Evolutionary conservation across 1,140 invertebrate genomes (phyloP).

Genomic region (Drosophila ambigua): DNA sequence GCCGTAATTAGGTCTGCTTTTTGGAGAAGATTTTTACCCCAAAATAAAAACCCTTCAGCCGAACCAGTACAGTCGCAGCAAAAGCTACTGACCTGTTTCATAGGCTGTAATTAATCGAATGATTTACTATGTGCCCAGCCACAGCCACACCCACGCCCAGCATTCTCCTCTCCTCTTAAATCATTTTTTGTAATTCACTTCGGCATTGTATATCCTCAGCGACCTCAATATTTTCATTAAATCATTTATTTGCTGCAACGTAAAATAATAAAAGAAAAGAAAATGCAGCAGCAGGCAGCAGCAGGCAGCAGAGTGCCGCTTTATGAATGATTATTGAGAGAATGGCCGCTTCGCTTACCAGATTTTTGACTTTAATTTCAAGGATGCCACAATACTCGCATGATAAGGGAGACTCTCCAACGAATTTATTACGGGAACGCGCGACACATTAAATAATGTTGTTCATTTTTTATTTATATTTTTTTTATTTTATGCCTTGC

Average conservation of each 20-base stretch:
- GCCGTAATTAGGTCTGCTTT: constrained; percentile 16
- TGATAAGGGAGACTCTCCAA: constrained; percentile 22
- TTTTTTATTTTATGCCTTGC: neutral
- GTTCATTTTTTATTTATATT: constrained; percentile 51
- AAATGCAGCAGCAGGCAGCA: constrained; percentile 15
- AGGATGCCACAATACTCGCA: constrained; percentile 25
- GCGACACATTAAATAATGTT: constrained; percentile 52
- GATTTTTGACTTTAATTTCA: constrained; percentile 26
- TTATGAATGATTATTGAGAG: constrained; percentile 36
- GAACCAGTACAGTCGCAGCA: neutral
- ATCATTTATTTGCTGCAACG: constrained; percentile 38
- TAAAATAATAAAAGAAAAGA: constrained; percentile 4
- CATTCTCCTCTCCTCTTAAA: neutral
- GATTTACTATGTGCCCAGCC: constrained; percentile 27
- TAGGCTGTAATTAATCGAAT: constrained; percentile 45
- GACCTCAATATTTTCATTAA: constrained; percentile 66
- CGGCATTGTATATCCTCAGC: constrained; percentile 26
- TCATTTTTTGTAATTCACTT: constrained; percentile 44
- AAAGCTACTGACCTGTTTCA: neutral
- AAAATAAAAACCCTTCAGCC: too few species aligned
- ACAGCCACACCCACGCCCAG: constrained; percentile 1
- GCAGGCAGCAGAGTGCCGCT: constrained; percentile 8
- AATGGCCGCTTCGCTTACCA: constrained; percentile 4
- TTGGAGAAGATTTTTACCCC: too few species aligned
- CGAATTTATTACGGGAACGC: constrained; percentile 57